Evolutionary conservation across 1,140 invertebrate species (phyloP).

Genomic region (Eufriesea mexicana): DNA sequence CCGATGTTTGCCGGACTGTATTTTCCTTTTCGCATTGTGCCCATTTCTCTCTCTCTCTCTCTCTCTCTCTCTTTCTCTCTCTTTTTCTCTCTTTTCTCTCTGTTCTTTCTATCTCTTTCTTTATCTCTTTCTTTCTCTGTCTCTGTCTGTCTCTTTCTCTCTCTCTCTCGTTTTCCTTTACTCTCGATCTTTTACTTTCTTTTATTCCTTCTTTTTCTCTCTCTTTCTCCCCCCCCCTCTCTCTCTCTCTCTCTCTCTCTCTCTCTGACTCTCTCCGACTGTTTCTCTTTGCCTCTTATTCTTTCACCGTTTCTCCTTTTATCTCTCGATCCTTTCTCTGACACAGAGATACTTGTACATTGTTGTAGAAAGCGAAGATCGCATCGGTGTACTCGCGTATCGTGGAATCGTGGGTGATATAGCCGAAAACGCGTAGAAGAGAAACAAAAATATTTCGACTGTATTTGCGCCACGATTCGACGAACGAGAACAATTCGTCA

Average conservation of each 20-base stretch:
- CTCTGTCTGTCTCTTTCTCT: neutral
- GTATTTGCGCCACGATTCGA: neutral
- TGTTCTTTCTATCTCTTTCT: neutral
- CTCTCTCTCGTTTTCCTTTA: neutral
- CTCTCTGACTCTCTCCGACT: neutral
- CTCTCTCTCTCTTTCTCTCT: neutral
- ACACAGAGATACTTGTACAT: conserved; percentile 31
- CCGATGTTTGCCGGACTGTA: conserved; percentile 26
- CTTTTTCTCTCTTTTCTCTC: neutral
- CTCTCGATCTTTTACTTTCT: too few species aligned
- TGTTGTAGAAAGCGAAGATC: conserved; percentile 10
- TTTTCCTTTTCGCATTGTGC: conserved; percentile 26
- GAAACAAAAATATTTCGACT: neutral
- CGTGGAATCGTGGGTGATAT: neutral
- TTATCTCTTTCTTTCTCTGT: too few species aligned
- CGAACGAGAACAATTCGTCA: neutral
- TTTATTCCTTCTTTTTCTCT: neutral
- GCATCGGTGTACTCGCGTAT: neutral
- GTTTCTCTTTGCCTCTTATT: conserved; percentile 19
- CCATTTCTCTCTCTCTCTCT: conserved; percentile 2
- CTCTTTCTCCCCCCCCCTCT: neutral
- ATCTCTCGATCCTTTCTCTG: conserved; percentile 19
- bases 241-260: neutral
- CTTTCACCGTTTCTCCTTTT: conserved; percentile 15
- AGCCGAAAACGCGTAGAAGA: neutral